Evolutionary conservation across 2,888 invertebrate genomes (phyloP), one percentile per base, ranked within the genome.

Genomic region (Crocallis elinguaria): DNA sequence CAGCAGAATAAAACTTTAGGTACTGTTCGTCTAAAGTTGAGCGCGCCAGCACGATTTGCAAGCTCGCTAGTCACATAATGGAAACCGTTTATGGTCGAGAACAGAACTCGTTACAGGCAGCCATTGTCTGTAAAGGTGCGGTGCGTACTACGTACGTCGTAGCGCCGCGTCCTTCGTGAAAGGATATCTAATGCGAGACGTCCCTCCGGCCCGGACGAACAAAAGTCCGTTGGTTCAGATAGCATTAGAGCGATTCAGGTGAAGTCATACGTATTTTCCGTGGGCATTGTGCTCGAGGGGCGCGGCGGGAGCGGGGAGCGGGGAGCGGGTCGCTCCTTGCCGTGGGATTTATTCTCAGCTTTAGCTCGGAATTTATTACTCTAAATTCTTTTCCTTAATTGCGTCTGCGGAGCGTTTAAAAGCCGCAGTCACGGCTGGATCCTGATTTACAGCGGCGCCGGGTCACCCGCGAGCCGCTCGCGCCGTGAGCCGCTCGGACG

Each of bases 381-480:
- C 48, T 54, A 56, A 62, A 69, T 67, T 70, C 41, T 67, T 70
- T 69, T 61, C 59, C 50, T 64, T 67, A 67, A 69, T 66, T 64
- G 55, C 61, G 60, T 54, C 52, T 53, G 33, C 35, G 49, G 49
- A 58, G 60, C 60, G 46, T 53, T 65, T 61, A 50, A 60, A 60
- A 58, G 49, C 64, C 57, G 57, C 60, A 54, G 57, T 37, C 54
- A 32, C 57, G 56, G 46, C 35, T 25, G 25, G 45, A 33, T 32
- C 48, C 38, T 61, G 61, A 63, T 57, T 59, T 60, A 62, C 52
- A 48, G 14, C 43, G 49, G 21, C 43, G 48, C 44, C 35, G 53
- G 11, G 32, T 11, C 27, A n/a, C 3, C 6, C 7, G 23, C 23
- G 23, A 1, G 8, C 23, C 8, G 3, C 23, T 23, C 1, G 23